A percentile compares a stretch with the other conserved stretches of the same genome.
Evolutionary conservation across 2,797 vertebrate species (phyloP).

Genomic region (Sciurus carolinensis): DNA sequence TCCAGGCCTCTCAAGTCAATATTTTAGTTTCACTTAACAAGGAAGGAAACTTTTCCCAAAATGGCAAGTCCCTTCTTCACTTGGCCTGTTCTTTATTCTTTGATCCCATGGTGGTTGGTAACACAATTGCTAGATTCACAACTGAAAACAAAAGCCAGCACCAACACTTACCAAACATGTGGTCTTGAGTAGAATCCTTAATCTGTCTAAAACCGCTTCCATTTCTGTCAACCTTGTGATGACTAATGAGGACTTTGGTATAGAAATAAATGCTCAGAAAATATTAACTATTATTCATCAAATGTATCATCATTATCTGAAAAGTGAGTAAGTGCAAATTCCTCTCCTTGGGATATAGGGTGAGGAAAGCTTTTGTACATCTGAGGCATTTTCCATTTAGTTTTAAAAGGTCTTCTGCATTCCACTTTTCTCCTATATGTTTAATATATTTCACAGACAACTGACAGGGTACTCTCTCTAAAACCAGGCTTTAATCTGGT

Average conservation of each 20-base stretch:
- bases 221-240: neutral
- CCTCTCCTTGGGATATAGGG: neutral
- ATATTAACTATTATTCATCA: neutral
- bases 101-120: neutral
- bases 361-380: neutral
- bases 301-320: neutral
- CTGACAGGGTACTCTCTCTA: conserved; percentile 25
- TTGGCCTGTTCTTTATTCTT: neutral
- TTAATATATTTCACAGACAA: conserved; percentile 42
- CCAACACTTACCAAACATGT: neutral
- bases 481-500: conserved; percentile 48
- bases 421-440: neutral
- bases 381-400: neutral
- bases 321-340: neutral
- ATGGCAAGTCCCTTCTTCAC: neutral
- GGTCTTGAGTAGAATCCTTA: neutral
- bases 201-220: neutral
- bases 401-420: neutral
- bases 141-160: neutral
- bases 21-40: conserved; percentile 57
- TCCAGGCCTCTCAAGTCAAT: conserved; percentile 3
- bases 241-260: neutral
- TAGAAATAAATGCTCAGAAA: conserved; percentile 1
- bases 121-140: neutral
- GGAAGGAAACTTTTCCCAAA: neutral